Base-by-base conservation (phyloP, 2,113 vertebrate species). In the Xiphophorus couchianus region DNA sequence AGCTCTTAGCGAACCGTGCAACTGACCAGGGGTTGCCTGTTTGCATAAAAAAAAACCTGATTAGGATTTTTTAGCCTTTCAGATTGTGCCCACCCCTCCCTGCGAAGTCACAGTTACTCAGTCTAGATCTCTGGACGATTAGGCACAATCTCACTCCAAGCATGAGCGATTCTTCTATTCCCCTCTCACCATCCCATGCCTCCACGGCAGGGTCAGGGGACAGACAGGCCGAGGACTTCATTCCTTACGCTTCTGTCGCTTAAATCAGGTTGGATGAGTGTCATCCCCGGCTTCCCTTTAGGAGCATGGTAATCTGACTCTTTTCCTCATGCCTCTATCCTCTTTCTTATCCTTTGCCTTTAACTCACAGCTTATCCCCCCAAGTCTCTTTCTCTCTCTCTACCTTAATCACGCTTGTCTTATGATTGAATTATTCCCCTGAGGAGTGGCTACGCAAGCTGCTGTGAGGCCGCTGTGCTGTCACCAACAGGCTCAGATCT, bases 211-310 rank as follows among this genome's bases (percentile, higher is more conserved):
- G 90, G 90, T 92, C 92, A 88, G 72, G 74, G 84, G 82, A 87
- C 86, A 77, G 92, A 82, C 74, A 72, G 84, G 81, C 78, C 65
- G 76, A 77, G 69, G 85, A 88, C 77, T 86, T 87, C 80, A 88
- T 92, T 93, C 89, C 89, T 93, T 91, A 92, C 89, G 91, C 91
- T 93, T 93, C 89, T 92, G 89, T 91, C 91, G 78, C 80, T 90
- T 91, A 75, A 91, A 92, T 93, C 91, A 90, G 88, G 84, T 93
- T 76, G 48, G 77, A 91, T 93, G 80, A 93, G 87, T 89, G 90
- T 93, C 93, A 93, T 73, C 79, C 69, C 78, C 79, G 76, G 78
- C 35, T 82, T 84, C 68, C 82, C 74, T 87, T 85, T 78, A 88
- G 78, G 69, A 83, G 71, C 78, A 81, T 89, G 78, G 83, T 91